phyloP scores from a whole-genome alignment of 1,140 invertebrate genomes.

The Ips typographus region DNA sequence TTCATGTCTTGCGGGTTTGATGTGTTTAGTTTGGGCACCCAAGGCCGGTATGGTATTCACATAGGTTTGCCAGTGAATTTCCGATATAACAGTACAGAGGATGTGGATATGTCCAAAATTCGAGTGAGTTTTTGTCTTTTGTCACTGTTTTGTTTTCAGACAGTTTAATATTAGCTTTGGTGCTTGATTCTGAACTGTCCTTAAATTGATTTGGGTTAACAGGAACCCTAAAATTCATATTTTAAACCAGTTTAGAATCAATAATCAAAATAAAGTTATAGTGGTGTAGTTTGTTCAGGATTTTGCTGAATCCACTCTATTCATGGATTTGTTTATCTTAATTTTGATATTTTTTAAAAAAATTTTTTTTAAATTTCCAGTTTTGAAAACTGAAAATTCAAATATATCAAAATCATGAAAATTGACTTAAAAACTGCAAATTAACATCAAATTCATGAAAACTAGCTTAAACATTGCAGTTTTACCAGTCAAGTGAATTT shows the following conservation, averaged over 20 bases:
- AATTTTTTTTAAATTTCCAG: no score
- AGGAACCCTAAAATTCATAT: background rate
- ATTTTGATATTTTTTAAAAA: constrained; percentile 7
- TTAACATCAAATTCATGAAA: no score
- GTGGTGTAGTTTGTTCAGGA: background rate
- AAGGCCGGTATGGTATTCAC: constrained; percentile 55
- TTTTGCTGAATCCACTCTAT: no score
- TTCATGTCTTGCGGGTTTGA: constrained; percentile 69
- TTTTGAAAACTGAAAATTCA: no score
- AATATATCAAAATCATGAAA: no score
- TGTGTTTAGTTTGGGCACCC: constrained; percentile 58
- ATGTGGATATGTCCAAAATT: constrained; percentile 58
- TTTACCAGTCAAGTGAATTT: no score
- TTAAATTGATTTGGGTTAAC: background rate
- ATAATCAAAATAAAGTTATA: background rate
- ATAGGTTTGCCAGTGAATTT: constrained; percentile 69
- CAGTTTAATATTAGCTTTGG: background rate
- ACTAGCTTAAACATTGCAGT: no score
- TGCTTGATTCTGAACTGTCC: background rate
- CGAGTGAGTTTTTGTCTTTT: constrained; percentile 50
- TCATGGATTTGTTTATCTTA: background rate
- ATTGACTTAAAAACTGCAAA: no score
- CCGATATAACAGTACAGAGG: constrained; percentile 52
- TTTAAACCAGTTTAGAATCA: no score
- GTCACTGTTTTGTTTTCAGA: background rate